These are phyloP conservation scores for Mus spretus DNA, from an alignment of 2,797 vertebrate genomes.

Conservation along the genomic window DNA sequence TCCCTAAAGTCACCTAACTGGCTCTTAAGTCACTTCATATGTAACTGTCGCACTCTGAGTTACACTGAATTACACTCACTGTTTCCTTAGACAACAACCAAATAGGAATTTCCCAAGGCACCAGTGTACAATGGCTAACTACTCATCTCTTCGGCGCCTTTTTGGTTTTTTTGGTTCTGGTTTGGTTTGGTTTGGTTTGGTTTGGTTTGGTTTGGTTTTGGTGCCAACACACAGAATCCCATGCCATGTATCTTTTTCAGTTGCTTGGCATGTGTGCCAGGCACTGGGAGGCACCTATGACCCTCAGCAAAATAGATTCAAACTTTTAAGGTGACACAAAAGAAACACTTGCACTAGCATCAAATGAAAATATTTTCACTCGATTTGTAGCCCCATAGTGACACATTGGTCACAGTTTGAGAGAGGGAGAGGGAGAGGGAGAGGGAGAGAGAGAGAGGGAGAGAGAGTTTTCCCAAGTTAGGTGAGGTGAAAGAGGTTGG, in stretches of 20 bases:
- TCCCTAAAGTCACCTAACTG: constrained; percentile 15
- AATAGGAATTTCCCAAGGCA: constrained; percentile 30
- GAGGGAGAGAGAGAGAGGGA: too few relatives aligned
- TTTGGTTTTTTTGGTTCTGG: neutral
- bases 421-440: too few relatives aligned
- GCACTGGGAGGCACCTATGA: neutral
- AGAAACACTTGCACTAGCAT: neutral
- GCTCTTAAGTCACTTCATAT: neutral
- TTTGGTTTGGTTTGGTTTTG: neutral
- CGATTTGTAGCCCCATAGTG: neutral
- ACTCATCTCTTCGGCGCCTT: neutral
- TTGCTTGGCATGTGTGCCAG: neutral
- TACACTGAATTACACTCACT: neutral
- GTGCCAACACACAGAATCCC: neutral
- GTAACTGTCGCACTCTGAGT: neutral
- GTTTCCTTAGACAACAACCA: constrained; percentile 17
- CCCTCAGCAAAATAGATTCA: neutral
- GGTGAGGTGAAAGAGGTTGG: neutral
- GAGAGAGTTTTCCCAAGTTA: neutral
- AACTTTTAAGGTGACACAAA: constrained; percentile 34
- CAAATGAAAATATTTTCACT: constrained; percentile 38
- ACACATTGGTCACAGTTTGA: neutral
- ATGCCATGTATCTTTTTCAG: neutral
- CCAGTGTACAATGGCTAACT: neutral
- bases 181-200: neutral